Percentiles rank a stretch among this genome's conserved stretches.
Evolutionary conservation across 2,797 vertebrate genomes (phyloP).

Genomic region (Onychomys torridus): DNA sequence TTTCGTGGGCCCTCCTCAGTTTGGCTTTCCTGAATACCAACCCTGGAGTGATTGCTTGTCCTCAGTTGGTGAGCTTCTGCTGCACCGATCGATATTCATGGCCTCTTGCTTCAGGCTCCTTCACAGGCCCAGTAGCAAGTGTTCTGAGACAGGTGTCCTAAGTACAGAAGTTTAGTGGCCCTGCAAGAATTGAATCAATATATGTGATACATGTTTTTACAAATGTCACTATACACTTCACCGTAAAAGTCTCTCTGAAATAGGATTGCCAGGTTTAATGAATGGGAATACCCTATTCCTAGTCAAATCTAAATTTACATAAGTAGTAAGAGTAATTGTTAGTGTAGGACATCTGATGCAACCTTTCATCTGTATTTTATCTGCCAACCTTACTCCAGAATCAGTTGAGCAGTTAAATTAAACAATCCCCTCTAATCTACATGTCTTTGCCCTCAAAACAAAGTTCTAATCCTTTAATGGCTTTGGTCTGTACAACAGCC

Average conservation of each 20-base stretch:
- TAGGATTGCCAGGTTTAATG: not conserved
- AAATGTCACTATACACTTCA: not conserved
- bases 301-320: conserved; percentile 29
- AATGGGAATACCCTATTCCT: not conserved
- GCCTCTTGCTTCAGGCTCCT: not conserved
- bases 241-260: conserved; percentile 14
- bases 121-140: not conserved
- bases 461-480: conserved; percentile 26
- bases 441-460: conserved; percentile 45
- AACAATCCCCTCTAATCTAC: not conserved
- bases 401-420: conserved; percentile 12
- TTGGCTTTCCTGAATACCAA: not conserved
- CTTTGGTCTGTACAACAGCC: not conserved
- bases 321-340: not conserved
- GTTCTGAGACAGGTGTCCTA: not conserved
- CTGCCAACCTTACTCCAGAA: conserved; percentile 32
- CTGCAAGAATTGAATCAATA: not conserved
- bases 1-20: not conserved
- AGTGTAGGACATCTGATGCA: not conserved
- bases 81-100: rapidly evolving
- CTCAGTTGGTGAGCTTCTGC: not conserved
- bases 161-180: not conserved
- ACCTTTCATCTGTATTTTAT: conserved; percentile 13
- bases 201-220: not conserved
- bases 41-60: not conserved